Base-by-base conservation (phyloP, 2,888 invertebrate species). In the Muschampia plurimacula region DNA sequence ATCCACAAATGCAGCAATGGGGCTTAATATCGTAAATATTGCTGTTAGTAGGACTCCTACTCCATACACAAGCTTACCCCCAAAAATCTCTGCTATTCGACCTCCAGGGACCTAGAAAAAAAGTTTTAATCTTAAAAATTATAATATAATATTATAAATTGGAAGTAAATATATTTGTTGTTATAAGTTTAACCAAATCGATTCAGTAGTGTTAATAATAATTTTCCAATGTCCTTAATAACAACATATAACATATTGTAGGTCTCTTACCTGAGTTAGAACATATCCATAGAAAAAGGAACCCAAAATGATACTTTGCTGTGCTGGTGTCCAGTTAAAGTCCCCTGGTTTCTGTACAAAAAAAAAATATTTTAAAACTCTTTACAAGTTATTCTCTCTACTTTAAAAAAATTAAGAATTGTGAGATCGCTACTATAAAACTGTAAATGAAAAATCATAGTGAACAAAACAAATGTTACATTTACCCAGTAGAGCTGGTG, bases 1-100 rank as follows among this genome's bases (percentile, higher is more conserved):
- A 81, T 95, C 95, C 0, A 94, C 93, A 76, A 95, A 91, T 0
- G 98, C 98, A 0, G 98, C 97, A 73, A 97, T 92, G 0, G 98
- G 98, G 74, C 97, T 98, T 15, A 98, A 88, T 28, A 98, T 92
- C 0, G 98, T 98, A 78, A 98, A 96, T 70, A 98, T 85, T 7
- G 98, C 97, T 5, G 98, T 97, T 62, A 98, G 90, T 64, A 98
- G 92, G 0, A 98, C 96, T 6, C 98, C 98, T 46, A 97, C 86
- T 15, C 98, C 98, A 84, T 97, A 98, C 3, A 98, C 96, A 75
- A 96, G 92, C 90, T 98, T 98, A n/a, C 98, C 98, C 49, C 99
- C 99, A 84, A 96, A 95, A 78, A 96, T 93, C 89, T 98, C 98
- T 0, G 99, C 98, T 91, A 98, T 95, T 80, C 97, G 94, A 1